These are phyloP conservation scores for Turdus rufiventris DNA, from an alignment of 2,113 vertebrate genomes.

Conservation along the genomic window DNA sequence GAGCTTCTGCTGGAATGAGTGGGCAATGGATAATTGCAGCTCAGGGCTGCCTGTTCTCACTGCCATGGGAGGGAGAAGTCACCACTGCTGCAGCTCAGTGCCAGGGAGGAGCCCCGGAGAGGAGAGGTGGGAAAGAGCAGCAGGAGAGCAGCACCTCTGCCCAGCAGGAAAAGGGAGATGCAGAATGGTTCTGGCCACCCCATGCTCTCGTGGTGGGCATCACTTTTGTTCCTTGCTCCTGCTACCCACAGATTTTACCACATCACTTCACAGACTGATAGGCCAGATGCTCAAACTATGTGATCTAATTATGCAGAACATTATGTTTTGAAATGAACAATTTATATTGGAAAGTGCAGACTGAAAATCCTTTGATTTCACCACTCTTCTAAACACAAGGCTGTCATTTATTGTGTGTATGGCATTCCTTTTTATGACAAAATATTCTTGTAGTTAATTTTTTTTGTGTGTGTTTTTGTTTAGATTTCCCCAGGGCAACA, in stretches of 20 bases:
- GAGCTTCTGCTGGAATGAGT: background rate
- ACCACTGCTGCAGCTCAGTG: background rate
- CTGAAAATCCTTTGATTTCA: conserved; percentile 32
- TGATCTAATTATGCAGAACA: conserved; percentile 35
- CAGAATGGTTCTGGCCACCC: background rate
- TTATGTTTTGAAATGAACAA: conserved; percentile 17
- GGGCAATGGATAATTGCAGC: background rate
- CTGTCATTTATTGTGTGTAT: background rate
- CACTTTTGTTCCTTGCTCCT: background rate
- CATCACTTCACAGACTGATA: background rate
- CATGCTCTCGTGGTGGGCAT: background rate
- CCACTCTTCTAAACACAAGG: background rate
- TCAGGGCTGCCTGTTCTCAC: background rate
- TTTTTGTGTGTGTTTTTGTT: background rate
- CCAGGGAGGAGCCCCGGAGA: background rate
- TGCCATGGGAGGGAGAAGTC: background rate
- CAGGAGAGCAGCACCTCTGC: background rate
- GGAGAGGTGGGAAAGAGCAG: background rate
- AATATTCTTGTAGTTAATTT: background rate
- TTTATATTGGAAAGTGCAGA: background rate
- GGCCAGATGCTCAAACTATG: conserved; percentile 5
- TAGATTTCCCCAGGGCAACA: conserved; percentile 25
- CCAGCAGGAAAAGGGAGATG: background rate
- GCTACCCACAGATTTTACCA: background rate
- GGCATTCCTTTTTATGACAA: conserved; percentile 1